A percentile compares a stretch with the other conserved stretches of the same genome.
These are phyloP conservation scores for Myotis findleyi DNA, from an alignment of 2,797 vertebrate species.

Conservation along the genomic window DNA sequence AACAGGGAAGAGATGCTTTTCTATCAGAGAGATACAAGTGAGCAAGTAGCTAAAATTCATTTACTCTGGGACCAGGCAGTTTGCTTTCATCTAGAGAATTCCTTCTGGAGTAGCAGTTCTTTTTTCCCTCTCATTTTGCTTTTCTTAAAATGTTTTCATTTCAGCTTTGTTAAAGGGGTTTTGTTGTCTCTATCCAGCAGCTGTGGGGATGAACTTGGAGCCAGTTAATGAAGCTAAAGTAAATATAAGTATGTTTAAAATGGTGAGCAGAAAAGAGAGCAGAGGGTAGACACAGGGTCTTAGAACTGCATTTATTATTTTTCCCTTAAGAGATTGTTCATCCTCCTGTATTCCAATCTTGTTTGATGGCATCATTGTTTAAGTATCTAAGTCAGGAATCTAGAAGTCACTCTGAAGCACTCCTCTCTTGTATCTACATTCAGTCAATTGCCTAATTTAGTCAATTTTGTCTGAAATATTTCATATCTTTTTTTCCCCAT, in stretches of 20 bases:
- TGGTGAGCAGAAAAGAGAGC: background rate
- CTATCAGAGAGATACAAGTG: background rate
- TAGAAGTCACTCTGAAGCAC: background rate
- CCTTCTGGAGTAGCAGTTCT: background rate
- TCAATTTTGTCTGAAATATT: background rate
- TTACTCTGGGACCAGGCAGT: background rate
- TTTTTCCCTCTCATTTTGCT: background rate
- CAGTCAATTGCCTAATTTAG: background rate
- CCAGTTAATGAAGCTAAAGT: background rate
- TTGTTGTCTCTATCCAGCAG: background rate
- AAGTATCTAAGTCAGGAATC: background rate
- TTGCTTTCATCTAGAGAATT: slow-evolving; percentile 44
- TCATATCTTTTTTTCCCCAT: background rate
- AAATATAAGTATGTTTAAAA: background rate
- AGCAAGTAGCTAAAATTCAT: background rate
- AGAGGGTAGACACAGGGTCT: background rate
- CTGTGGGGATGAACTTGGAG: background rate
- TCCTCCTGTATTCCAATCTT: background rate
- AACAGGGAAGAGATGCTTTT: background rate
- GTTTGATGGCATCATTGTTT: background rate
- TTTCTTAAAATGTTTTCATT: background rate
- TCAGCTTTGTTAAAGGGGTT: background rate
- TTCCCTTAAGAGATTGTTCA: background rate
- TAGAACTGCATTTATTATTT: background rate
- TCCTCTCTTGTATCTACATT: background rate